These are phyloP conservation scores for Corythoichthys intestinalis DNA, from an alignment of 2,113 vertebrate genomes.

Conservation along the genomic window DNA sequence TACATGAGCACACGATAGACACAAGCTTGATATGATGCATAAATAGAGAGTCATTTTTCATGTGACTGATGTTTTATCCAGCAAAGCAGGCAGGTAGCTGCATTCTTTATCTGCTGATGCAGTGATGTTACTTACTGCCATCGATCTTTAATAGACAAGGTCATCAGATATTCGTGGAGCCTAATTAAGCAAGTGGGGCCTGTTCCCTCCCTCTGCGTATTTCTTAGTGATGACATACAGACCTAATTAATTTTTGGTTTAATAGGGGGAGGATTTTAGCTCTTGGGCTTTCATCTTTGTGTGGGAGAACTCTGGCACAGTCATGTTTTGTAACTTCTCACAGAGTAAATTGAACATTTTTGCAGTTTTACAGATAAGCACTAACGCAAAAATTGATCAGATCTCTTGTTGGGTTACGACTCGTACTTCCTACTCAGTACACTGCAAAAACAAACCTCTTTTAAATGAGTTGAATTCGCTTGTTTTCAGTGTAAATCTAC, in stretches of 20 bases:
- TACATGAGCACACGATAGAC: conserved; percentile 16
- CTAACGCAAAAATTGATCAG: not conserved
- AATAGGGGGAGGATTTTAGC: conserved; percentile 20
- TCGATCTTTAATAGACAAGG: conserved; percentile 20
- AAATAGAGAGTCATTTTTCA: conserved; percentile 27
- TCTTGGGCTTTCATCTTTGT: conserved; percentile 1
- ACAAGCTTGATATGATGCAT: conserved; percentile 9
- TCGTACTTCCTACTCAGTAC: not conserved
- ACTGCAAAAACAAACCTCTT: no score
- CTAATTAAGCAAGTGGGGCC: conserved; percentile 42
- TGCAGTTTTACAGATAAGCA: conserved; percentile 11
- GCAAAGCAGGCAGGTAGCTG: conserved; percentile 17
- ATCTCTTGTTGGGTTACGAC: not conserved
- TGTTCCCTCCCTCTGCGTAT: conserved; percentile 31
- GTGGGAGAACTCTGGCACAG: not conserved
- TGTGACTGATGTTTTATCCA: conserved; percentile 28
- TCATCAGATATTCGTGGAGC: conserved; percentile 42
- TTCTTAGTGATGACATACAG: conserved; percentile 28
- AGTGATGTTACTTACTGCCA: conserved; percentile 2
- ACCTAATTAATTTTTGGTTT: conserved; percentile 29
- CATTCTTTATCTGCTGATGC: conserved; percentile 14
- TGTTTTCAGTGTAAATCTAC: no score
- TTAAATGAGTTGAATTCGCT: no score
- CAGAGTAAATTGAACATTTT: conserved; percentile 4
- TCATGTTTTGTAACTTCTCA: not conserved